Evolutionary conservation across 2,888 invertebrate genomes (phyloP).

Genomic region (Cordylochernes scorpioides): DNA sequence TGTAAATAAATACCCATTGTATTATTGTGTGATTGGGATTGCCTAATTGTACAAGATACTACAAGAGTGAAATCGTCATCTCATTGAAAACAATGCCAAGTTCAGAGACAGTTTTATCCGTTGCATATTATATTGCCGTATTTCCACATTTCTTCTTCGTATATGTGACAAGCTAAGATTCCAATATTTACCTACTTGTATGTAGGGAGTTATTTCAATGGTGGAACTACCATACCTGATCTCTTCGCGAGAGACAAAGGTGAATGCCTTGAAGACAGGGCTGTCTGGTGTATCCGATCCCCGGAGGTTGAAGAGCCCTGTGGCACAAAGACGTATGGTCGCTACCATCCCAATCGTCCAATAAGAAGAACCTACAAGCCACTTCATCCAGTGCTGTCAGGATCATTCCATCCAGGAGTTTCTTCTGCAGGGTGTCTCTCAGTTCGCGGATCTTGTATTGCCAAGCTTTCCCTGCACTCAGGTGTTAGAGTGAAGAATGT

Average conservation of each 20-base stretch:
- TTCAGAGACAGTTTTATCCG: no score
- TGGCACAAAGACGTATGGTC: no score
- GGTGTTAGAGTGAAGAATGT: neutral
- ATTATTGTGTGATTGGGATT: no score
- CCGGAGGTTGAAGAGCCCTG: conserved; percentile 53
- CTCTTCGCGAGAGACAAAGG: conserved; percentile 5
- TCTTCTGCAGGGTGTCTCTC: conserved; percentile 32
- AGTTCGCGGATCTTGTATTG: conserved; percentile 41
- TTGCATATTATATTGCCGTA: no score
- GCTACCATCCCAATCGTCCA: no score
- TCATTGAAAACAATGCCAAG: no score
- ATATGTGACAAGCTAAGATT: no score
- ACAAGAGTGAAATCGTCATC: no score
- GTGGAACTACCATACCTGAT: conserved; percentile 3
- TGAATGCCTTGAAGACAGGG: conserved; percentile 26
- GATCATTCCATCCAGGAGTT: conserved; percentile 46
- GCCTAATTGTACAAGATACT: no score
- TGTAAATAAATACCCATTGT: no score
- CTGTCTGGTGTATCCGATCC: conserved; percentile 53
- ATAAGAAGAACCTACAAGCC: conserved; percentile 29
- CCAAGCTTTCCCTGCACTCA: conserved; percentile 36
- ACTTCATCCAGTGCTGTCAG: conserved; percentile 62
- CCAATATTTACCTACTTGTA: neutral
- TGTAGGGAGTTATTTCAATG: neutral
- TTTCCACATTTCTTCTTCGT: no score